These are phyloP conservation scores for Torymus aiolomorphi DNA, from an alignment of 2,888 invertebrate species.

Conservation along the genomic window DNA sequence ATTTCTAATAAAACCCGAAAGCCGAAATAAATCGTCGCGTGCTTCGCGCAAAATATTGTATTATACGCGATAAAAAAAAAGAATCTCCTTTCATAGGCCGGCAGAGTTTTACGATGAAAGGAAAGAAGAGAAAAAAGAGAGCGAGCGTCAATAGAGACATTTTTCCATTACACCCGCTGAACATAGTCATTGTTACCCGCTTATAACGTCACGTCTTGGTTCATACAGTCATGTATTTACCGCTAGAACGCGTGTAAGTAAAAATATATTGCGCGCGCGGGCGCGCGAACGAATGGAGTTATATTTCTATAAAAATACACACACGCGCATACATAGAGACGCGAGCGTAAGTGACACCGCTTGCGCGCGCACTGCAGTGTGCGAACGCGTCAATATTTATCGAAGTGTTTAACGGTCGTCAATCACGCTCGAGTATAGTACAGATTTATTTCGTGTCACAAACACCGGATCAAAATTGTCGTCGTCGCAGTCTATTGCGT, in stretches of 20 bases:
- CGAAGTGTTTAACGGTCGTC: neutral
- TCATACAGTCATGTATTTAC: no score
- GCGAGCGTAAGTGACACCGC: no score
- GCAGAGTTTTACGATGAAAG: slow-evolving; percentile 3
- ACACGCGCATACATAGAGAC: no score
- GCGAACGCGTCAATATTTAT: no score
- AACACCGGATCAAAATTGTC: neutral
- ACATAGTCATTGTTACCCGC: neutral
- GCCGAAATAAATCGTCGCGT: slow-evolving; percentile 10
- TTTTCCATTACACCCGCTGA: neutral
- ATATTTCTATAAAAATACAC: no score
- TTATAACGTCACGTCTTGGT: no score
- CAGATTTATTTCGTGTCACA: neutral
- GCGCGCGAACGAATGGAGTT: no score
- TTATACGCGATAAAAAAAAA: neutral
- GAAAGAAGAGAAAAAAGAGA: no score
- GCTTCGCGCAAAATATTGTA: slow-evolving; percentile 5
- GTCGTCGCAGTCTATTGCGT: no score
- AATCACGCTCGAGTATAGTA: neutral
- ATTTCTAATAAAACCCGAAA: slow-evolving; percentile 13
- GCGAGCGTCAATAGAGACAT: slow-evolving; percentile 5
- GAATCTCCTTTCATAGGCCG: slow-evolving; percentile 3
- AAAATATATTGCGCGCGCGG: no score
- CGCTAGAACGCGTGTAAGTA: no score
- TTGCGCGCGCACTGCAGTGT: no score